A percentile compares a stretch with the other conserved stretches of the same genome.
These are phyloP conservation scores for Phyllotreta cruciferae DNA, from an alignment of 2,888 invertebrate genomes.

Conservation along the genomic window DNA sequence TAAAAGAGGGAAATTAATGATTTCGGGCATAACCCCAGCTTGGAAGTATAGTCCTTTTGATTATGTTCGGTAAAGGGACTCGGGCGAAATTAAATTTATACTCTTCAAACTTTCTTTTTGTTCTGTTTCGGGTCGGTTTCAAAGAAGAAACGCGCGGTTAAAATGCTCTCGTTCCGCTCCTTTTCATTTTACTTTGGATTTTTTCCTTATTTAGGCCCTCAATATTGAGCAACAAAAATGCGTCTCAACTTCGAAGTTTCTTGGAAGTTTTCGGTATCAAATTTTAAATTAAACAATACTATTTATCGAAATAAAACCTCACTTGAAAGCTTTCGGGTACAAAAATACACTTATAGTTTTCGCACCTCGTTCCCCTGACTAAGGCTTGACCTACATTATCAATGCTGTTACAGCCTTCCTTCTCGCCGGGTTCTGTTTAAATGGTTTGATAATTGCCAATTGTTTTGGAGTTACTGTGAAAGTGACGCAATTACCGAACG, in stretches of 20 bases:
- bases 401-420: slow-evolving; percentile 13
- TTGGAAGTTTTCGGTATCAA: too few relatives aligned
- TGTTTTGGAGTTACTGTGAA: slow-evolving; percentile 27
- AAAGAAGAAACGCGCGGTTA: slow-evolving; percentile 10
- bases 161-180: slow-evolving; percentile 6
- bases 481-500: slow-evolving; percentile 24
- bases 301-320: too few relatives aligned
- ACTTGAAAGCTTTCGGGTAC: too few relatives aligned
- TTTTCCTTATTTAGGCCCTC: not conserved
- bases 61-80: slow-evolving; percentile 5
- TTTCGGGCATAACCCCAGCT: not conserved
- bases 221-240: too few relatives aligned
- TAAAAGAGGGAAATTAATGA: slow-evolving; percentile 7
- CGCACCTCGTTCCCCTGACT: not conserved
- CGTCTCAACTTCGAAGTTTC: too few relatives aligned
- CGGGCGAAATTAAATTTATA: slow-evolving; percentile 9
- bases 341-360: too few relatives aligned
- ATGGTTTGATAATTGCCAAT: slow-evolving; percentile 27
- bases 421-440: slow-evolving; percentile 16
- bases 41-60: slow-evolving; percentile 2
- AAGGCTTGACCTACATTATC: slow-evolving; percentile 22
- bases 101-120: slow-evolving; percentile 12
- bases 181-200: slow-evolving; percentile 1
- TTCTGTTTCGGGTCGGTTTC: slow-evolving; percentile 9
- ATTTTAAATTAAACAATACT: too few relatives aligned